Conservation (phyloP, 2,888 invertebrate species). For the Latheticus oryzae region DNA sequence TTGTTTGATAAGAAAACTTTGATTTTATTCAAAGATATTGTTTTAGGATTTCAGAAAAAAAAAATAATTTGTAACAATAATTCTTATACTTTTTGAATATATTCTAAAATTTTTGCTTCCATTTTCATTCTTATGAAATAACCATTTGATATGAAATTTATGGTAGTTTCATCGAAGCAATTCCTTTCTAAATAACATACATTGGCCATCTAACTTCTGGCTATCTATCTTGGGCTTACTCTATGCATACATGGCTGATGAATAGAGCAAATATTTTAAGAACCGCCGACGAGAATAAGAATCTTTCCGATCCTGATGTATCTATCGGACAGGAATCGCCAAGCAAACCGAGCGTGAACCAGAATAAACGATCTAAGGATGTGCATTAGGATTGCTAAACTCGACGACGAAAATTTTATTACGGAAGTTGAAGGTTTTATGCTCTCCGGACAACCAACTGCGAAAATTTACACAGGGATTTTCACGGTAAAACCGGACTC, state of each 20-base stretch:
- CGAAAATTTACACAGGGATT: slow-evolving; percentile 33
- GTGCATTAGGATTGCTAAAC: slow-evolving; percentile 50
- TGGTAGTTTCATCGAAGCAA: too few species aligned
- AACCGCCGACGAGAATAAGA: slow-evolving; percentile 49
- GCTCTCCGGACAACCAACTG: slow-evolving; percentile 17
- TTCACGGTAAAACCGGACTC: slow-evolving; percentile 4
- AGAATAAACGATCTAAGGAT: slow-evolving; percentile 55
- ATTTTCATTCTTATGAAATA: too few species aligned
- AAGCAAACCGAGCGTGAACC: slow-evolving; percentile 54
- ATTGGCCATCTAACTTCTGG: too few species aligned
- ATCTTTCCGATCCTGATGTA: slow-evolving; percentile 47
- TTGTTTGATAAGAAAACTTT: too few species aligned
- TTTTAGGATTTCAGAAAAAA: too few species aligned
- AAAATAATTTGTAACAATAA: too few species aligned
- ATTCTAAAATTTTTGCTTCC: too few species aligned
- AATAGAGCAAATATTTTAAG: slow-evolving; percentile 54
- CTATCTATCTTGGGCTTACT: too few species aligned
- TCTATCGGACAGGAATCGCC: slow-evolving; percentile 45
- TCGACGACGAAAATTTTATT: slow-evolving; percentile 54
- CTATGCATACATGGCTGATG: slow-evolving; percentile 53
- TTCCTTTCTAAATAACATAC: too few species aligned
- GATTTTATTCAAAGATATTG: too few species aligned
- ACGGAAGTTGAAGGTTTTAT: slow-evolving; percentile 39
- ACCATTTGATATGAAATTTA: too few species aligned
- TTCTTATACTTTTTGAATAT: too few species aligned